A percentile compares a stretch with the other conserved stretches of the same genome.
These are phyloP conservation scores for Falco naumanni DNA, from an alignment of 2,797 vertebrate species.

Conservation along the genomic window DNA sequence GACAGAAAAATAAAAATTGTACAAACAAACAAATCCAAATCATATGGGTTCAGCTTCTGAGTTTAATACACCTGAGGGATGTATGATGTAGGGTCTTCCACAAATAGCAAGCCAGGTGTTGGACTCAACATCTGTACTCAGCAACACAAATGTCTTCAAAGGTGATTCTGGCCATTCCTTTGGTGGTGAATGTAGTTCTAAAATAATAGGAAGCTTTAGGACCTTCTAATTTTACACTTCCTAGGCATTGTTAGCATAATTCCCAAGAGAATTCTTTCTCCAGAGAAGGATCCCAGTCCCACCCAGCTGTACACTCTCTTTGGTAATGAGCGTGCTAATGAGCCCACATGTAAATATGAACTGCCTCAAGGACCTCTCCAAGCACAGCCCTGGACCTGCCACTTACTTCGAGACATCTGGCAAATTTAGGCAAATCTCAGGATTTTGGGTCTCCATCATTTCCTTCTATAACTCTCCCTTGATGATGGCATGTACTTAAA, in stretches of 20 bases:
- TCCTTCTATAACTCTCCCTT: not conserved
- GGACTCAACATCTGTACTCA: not conserved
- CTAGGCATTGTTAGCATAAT: rapidly evolving
- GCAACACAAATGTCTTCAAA: not conserved
- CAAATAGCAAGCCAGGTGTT: not conserved
- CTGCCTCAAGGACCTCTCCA: not conserved
- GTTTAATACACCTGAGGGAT: not conserved
- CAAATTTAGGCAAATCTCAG: not conserved
- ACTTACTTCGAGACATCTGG: not conserved
- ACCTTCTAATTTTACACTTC: not conserved
- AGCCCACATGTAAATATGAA: not conserved
- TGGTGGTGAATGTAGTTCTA: not conserved
- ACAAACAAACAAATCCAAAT: not conserved
- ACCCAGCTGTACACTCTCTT: not conserved
- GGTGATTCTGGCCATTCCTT: not conserved
- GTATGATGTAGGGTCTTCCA: not conserved
- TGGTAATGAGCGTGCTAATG: not conserved
- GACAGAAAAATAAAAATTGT: not conserved
- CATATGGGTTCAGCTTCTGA: not conserved
- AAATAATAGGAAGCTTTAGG: not conserved
- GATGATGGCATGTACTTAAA: not conserved
- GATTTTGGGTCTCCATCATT: not conserved
- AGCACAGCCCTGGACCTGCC: not conserved
- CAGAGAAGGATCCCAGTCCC: not conserved
- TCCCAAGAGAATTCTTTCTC: not conserved